Percentiles rank a stretch among this genome's conserved stretches.
Conservation (phyloP, 2,113 vertebrate species). For the Glareola pratincola region DNA sequence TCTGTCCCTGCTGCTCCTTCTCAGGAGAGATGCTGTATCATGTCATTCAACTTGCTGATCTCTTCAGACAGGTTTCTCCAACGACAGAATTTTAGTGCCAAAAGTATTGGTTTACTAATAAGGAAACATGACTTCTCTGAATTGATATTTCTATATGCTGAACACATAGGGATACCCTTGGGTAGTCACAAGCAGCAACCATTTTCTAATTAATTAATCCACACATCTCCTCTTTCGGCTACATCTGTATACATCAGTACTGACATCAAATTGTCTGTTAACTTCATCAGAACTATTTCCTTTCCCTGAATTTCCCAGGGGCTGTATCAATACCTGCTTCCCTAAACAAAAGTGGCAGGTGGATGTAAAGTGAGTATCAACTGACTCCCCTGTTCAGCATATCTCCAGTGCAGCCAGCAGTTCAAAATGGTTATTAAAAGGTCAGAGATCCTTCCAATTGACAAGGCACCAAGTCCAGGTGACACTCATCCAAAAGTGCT, state of each 20-base stretch:
- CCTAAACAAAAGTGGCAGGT: constrained; percentile 53
- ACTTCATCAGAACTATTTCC: constrained; percentile 63
- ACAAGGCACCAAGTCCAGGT: constrained; percentile 25
- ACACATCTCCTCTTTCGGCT: background rate
- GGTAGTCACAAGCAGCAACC: constrained; percentile 13
- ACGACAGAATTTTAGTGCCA: background rate
- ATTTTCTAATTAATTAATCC: constrained; percentile 67
- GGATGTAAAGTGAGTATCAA: background rate
- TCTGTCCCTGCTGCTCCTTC: constrained; percentile 20
- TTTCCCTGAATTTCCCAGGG: constrained; percentile 35
- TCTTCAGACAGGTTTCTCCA: constrained; percentile 32
- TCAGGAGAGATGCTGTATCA: background rate
- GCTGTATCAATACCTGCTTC: constrained; percentile 18
- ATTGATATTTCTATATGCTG: background rate
- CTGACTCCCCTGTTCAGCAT: background rate
- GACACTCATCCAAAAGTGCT: constrained; percentile 55
- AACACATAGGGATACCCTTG: constrained; percentile 8
- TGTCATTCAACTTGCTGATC: constrained; percentile 41
- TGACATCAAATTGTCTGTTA: constrained; percentile 51
- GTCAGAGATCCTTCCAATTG: constrained; percentile 22
- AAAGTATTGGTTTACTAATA: background rate
- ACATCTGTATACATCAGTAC: constrained; percentile 42
- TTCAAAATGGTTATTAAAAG: constrained; percentile 41
- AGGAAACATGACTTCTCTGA: background rate
- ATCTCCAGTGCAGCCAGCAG: background rate